Conservation (phyloP, 2,888 invertebrate genomes). For the Bugulina stolonifera region DNA sequence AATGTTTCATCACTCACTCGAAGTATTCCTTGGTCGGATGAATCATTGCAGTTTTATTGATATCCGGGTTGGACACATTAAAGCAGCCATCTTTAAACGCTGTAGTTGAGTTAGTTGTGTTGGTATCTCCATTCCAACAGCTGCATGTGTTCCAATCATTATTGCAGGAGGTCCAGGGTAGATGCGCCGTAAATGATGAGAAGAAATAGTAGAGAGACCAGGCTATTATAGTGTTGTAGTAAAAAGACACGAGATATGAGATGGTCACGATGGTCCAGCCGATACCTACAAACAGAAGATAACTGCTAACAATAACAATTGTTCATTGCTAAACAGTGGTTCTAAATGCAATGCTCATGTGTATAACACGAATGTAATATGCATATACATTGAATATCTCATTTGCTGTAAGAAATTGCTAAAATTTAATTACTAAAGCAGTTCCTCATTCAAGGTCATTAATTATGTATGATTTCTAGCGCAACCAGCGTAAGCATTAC, state of each 20-base stretch:
- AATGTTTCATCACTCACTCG: not conserved
- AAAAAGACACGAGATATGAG: slow-evolving; percentile 50
- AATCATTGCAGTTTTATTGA: not conserved
- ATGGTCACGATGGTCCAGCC: slow-evolving; percentile 48
- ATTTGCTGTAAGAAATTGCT: too few relatives aligned
- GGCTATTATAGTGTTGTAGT: slow-evolving; percentile 71
- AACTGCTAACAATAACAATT: too few relatives aligned
- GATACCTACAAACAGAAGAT: slow-evolving; percentile 56
- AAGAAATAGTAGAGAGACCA: slow-evolving; percentile 78
- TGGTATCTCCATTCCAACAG: slow-evolving; percentile 55
- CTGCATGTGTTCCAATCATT: slow-evolving; percentile 73
- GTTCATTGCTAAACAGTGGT: too few relatives aligned
- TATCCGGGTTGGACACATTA: not conserved
- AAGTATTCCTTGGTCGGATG: slow-evolving; percentile 10
- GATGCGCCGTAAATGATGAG: slow-evolving; percentile 61
- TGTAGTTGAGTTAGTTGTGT: not conserved
- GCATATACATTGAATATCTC: too few relatives aligned
- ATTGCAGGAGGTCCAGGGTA: slow-evolving; percentile 76
- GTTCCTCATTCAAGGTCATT: too few relatives aligned
- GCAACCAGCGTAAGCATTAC: too few relatives aligned
- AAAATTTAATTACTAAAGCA: too few relatives aligned
- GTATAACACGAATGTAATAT: too few relatives aligned
- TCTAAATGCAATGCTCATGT: too few relatives aligned
- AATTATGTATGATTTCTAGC: too few relatives aligned
- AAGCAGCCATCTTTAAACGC: slow-evolving; percentile 11